A percentile compares a stretch with the other conserved stretches of the same genome.
Evolutionary conservation across 2,888 invertebrate species (phyloP).

Genomic region (Campoplex capitator): DNA sequence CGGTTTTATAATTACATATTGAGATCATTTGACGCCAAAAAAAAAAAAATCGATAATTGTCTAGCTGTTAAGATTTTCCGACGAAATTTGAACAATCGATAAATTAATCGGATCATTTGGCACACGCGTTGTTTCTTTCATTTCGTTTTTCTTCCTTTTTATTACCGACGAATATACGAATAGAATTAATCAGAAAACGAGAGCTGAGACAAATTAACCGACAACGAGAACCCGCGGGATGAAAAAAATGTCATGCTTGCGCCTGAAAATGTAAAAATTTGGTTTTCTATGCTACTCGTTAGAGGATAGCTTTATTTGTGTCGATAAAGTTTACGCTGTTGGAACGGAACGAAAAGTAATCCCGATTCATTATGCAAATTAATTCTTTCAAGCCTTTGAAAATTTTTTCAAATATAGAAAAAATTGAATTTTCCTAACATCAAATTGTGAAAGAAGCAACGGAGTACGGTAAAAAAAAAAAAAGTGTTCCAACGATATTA

Average conservation of each 20-base stretch:
- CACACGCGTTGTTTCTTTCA: conserved; percentile 49
- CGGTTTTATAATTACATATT: conserved; percentile 37
- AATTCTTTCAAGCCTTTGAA: background rate
- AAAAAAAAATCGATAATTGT: background rate
- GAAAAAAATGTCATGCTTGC: background rate
- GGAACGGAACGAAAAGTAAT: background rate
- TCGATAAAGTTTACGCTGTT: background rate
- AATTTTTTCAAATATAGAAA: background rate
- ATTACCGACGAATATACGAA: conserved; percentile 43
- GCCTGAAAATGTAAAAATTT: conserved; percentile 24
- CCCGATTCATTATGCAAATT: background rate
- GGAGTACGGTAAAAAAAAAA: background rate
- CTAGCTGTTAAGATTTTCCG: background rate
- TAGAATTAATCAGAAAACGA: conserved; percentile 40
- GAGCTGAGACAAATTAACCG: conserved; percentile 42
- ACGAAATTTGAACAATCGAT: conserved; percentile 28
- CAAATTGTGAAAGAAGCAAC: background rate
- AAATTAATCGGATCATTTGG: conserved; percentile 46
- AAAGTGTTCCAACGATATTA: background rate
- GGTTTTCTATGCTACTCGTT: background rate
- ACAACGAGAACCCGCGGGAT: conserved; percentile 51
- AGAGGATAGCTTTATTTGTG: background rate
- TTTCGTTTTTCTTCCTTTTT: background rate
- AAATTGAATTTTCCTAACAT: background rate
- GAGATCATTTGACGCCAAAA: conserved; percentile 53